Evolutionary conservation across 2,888 invertebrate genomes (phyloP), one percentile per base, ranked within the genome.

Genomic region (Epiblema foenella): DNA sequence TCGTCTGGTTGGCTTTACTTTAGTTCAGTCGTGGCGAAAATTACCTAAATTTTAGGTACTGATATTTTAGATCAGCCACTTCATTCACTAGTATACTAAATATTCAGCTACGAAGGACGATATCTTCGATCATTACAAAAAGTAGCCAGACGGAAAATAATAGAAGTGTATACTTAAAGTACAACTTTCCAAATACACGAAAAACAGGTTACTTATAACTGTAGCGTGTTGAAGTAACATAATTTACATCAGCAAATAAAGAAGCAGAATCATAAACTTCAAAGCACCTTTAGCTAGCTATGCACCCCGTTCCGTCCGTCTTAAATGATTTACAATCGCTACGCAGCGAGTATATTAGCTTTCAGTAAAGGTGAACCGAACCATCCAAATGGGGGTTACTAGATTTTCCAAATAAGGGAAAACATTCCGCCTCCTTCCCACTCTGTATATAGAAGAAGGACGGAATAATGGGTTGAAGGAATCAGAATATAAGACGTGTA

Each of bases 271-370:
- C 89, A 88, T 88, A 81, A 86, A 88, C 85, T 89, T 33, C 87
- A 85, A 86, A 85, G 85, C 84, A 86, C 84, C 76, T 46, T 39
- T 39, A 39, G 12, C 46, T 76, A 62, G 37, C 66, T 56, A 33
- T 54, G 79, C 81, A 79, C 81, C 85, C 83, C 79, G 79, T 81
- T 81, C 82, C 83, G 85, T 85, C 82, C 84, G 84, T 84, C 88
- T 85, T 89, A 91, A 91, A 91, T 93, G 92, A 91, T 93, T 91
- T 91, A 92, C 87, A 83, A 86, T 83, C 89, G 84, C 87, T 80
- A 89, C 84, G 87, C 83, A 82, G 75, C 74, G 81, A 82, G 82
- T 81, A 82, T 77, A 24, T n/a, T 24, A 82, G 81, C 76, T 74
- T 81, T 73, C 67, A 72, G 63, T 75, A 76, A 77, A 83, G 85